Percentiles rank a stretch among this genome's conserved stretches.
Conservation (phyloP, 1,140 invertebrate species). For the Musca domestica region DNA sequence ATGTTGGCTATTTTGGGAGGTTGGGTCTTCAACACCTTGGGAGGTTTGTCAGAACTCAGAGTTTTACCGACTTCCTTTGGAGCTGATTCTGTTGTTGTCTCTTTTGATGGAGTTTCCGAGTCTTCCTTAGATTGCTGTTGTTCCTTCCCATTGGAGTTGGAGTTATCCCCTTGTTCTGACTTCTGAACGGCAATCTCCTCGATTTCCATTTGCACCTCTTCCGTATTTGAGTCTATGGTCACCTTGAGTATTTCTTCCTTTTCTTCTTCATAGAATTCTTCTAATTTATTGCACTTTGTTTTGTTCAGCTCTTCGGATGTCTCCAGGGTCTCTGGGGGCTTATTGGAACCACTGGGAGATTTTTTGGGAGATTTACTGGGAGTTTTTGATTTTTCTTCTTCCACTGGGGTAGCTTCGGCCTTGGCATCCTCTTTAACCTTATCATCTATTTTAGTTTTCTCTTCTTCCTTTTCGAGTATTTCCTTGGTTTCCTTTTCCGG, state of each 20-base stretch:
- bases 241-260: slow-evolving; percentile 26
- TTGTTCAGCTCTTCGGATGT: background rate
- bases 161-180: slow-evolving; percentile 1
- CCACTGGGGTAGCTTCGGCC: background rate
- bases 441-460: no score
- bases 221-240: slow-evolving; percentile 42
- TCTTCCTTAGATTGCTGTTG: background rate
- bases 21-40: no score
- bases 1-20: slow-evolving; percentile 3
- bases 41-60: no score
- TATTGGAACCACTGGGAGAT: background rate
- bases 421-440: background rate
- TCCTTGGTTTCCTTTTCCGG: background rate
- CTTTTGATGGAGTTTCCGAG: no score
- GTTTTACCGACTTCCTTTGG: background rate
- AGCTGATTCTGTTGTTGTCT: no score
- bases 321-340: background rate
- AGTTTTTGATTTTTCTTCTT: background rate
- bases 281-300: slow-evolving; percentile 26
- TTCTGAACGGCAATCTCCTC: slow-evolving; percentile 38
- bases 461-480: no score
- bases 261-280: slow-evolving; percentile 2
- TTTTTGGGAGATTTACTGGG: slow-evolving; percentile 6
- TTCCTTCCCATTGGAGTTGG: no score
- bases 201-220: slow-evolving; percentile 47